A percentile compares a stretch with the other conserved stretches of the same genome.
Evolutionary conservation across 2,797 vertebrate species (phyloP).

Genomic region (Carapus acus): DNA sequence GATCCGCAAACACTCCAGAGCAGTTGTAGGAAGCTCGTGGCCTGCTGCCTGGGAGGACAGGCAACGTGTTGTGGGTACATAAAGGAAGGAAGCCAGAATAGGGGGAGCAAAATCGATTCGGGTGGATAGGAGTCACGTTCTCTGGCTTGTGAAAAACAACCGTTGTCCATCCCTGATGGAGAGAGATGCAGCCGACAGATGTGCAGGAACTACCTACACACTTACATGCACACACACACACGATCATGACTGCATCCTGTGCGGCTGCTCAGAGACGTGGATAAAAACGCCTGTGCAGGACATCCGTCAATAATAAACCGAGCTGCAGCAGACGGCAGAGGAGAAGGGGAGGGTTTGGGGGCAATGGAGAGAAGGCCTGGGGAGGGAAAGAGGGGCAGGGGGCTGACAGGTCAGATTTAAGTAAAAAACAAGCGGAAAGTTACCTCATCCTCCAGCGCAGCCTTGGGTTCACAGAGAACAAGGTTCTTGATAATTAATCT

Average conservation of each 20-base stretch:
- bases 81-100: constrained; percentile 66
- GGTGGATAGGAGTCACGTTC: constrained; percentile 68
- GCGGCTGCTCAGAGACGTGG: constrained; percentile 60
- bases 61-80: constrained; percentile 54
- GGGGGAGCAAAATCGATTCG: constrained; percentile 46
- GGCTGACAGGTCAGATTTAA: constrained; percentile 48
- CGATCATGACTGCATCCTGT: constrained; percentile 65
- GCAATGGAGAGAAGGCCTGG: constrained; percentile 2
- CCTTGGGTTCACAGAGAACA: constrained; percentile 27
- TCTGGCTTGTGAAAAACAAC: constrained; percentile 72
- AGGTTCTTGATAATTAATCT: constrained; percentile 19
- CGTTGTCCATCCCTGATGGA: constrained; percentile 36
- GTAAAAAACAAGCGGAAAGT: constrained; percentile 71
- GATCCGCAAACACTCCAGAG: constrained; percentile 41
- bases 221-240: constrained; percentile 29
- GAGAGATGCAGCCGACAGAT: constrained; percentile 74
- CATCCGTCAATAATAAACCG: constrained; percentile 75
- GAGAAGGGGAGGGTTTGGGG: constrained; percentile 27
- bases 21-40: constrained; percentile 55
- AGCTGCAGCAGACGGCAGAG: constrained; percentile 50
- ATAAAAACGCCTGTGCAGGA: constrained; percentile 70
- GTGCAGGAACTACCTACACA: constrained; percentile 70
- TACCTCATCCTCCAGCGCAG: constrained; percentile 48
- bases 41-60: constrained; percentile 59
- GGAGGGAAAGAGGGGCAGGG: constrained; percentile 11